A percentile compares a stretch with the other conserved stretches of the same genome.
These are phyloP conservation scores for Dromas ardeola DNA, from an alignment of 2,113 vertebrate species.

Conservation along the genomic window DNA sequence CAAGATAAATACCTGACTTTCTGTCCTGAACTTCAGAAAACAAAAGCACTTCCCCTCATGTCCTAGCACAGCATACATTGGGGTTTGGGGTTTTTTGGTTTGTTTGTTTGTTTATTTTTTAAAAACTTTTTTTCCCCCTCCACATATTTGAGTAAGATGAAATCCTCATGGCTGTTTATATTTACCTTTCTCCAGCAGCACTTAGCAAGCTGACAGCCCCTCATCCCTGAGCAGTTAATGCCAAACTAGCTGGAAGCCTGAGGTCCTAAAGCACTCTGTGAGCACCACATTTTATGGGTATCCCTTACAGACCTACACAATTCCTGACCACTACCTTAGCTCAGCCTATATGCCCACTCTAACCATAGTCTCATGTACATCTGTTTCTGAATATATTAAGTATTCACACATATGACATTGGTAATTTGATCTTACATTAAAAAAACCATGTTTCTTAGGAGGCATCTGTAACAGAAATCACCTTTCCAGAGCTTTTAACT, in stretches of 20 bases:
- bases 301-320: not conserved
- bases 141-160: not conserved
- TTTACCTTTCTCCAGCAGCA: not conserved
- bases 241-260: not conserved
- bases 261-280: not conserved
- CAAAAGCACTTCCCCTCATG: not conserved
- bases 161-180: not conserved
- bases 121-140: not conserved
- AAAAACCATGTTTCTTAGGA: not conserved
- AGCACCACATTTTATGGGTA: not conserved
- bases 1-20: not conserved
- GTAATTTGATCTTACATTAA: not conserved
- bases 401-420: not conserved
- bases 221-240: not conserved
- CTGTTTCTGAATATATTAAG: not conserved
- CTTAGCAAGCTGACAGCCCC: not conserved
- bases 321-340: not conserved
- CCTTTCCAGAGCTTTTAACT: not conserved
- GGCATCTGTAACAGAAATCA: not conserved
- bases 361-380: accelerated
- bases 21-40: not conserved
- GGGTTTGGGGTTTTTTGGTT: too few species aligned
- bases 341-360: not conserved
- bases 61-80: not conserved
- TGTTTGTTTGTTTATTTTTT: not conserved